Evolutionary conservation across 2,797 vertebrate genomes (phyloP).

Genomic region (Notolabrus celidotus): DNA sequence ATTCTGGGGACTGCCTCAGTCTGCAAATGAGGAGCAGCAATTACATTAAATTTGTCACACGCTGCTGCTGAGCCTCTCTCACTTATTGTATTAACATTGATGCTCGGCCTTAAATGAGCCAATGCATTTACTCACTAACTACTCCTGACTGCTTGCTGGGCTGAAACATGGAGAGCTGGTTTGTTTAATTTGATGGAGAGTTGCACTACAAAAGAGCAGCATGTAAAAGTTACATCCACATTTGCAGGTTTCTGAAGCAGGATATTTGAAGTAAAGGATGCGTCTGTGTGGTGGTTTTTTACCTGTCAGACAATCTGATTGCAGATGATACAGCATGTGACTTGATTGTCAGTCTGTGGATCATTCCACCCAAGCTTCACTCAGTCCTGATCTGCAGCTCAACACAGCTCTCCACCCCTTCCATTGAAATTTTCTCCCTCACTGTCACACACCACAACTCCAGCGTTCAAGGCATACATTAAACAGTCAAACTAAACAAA

Average conservation of each 20-base stretch:
- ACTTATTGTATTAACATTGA: constrained; percentile 84
- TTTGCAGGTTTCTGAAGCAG: neutral
- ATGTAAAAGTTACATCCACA: constrained; percentile 3
- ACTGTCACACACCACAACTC: constrained; percentile 1
- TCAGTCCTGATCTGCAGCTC: constrained; percentile 34
- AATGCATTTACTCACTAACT: constrained; percentile 76
- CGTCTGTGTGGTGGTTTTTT: constrained; percentile 5
- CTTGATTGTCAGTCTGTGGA: constrained; percentile 36
- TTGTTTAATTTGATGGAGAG: constrained; percentile 41
- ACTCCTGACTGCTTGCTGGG: constrained; percentile 60
- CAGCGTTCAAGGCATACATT: constrained; percentile 7
- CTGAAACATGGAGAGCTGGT: constrained; percentile 45
- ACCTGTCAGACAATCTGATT: constrained; percentile 32
- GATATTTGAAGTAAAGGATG: constrained; percentile 5
- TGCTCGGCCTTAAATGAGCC: constrained; percentile 70
- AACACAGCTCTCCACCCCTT: constrained; percentile 26
- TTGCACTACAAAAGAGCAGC: constrained; percentile 23
- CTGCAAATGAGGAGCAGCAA: constrained; percentile 74
- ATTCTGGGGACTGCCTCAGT: constrained; percentile 52
- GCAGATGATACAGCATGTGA: constrained; percentile 44
- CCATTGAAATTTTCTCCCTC: constrained; percentile 21
- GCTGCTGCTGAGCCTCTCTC: constrained; percentile 72
- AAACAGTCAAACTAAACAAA: constrained; percentile 31
- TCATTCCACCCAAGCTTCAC: constrained; percentile 52
- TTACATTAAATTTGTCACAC: constrained; percentile 82